Percentiles rank a stretch among this genome's conserved stretches.
These are phyloP conservation scores for Diceros bicornis DNA, from an alignment of 2,797 vertebrate species.

Conservation along the genomic window DNA sequence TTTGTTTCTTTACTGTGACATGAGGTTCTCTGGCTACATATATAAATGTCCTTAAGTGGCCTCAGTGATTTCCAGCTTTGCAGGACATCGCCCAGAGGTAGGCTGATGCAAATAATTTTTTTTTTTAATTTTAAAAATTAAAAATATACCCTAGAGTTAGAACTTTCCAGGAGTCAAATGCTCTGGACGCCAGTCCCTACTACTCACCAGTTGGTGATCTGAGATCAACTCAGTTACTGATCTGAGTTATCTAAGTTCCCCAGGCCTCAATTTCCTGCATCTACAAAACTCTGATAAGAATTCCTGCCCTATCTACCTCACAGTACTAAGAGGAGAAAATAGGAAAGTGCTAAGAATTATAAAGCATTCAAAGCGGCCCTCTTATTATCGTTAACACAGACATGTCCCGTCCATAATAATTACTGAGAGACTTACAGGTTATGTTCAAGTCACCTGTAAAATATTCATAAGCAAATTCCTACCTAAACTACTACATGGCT, in stretches of 20 bases:
- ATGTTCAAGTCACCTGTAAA: background rate
- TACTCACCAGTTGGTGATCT: background rate
- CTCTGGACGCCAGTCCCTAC: background rate
- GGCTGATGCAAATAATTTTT: background rate
- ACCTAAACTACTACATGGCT: too few relatives aligned
- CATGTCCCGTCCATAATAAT: background rate
- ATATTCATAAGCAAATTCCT: background rate
- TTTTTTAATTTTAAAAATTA: background rate
- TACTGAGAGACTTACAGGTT: background rate
- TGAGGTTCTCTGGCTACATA: background rate
- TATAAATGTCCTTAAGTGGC: background rate
- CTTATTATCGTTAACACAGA: background rate
- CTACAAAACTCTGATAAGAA: background rate
- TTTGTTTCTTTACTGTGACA: background rate
- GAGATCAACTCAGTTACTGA: too few relatives aligned
- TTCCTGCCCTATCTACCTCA: background rate
- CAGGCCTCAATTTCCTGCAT: background rate
- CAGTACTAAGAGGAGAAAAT: background rate
- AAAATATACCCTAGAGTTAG: background rate
- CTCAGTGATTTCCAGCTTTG: background rate
- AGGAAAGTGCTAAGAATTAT: background rate
- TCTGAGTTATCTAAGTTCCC: background rate
- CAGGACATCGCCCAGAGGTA: background rate
- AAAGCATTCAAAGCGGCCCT: background rate
- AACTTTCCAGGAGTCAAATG: background rate